Base-by-base conservation (phyloP, 2,888 invertebrate species). In the Cryptosula pallasiana region DNA sequence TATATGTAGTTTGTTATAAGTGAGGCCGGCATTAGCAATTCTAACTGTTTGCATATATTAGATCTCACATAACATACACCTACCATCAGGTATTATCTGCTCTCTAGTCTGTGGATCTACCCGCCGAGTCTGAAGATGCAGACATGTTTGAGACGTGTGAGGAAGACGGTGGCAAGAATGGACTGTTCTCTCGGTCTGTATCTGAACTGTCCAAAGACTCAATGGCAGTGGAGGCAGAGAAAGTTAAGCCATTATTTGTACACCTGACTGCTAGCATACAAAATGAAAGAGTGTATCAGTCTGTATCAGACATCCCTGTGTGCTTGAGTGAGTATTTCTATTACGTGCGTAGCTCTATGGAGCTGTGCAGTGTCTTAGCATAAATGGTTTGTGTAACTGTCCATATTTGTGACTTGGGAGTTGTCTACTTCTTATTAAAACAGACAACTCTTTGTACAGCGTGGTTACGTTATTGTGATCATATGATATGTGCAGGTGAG, bases 401-500 rank as follows among this genome's bases (percentile, higher is more conserved):
- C n/a, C n/a, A n/a, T n/a, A n/a, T n/a, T n/a, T n/a, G n/a, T n/a
- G n/a, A n/a, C n/a, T n/a, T n/a, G n/a, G n/a, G n/a, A n/a, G n/a
- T n/a, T n/a, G n/a, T n/a, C n/a, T n/a, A n/a, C n/a, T n/a, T n/a
- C n/a, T n/a, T n/a, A n/a, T n/a, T n/a, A n/a, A n/a, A n/a, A n/a
- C n/a, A n/a, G n/a, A n/a, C n/a, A n/a, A n/a, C n/a, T n/a, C n/a
- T n/a, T n/a, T n/a, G n/a, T n/a, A n/a, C n/a, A n/a, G n/a, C n/a
- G n/a, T n/a, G n/a, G n/a, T n/a, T n/a, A n/a, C n/a, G n/a, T n/a
- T n/a, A n/a, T n/a, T n/a, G n/a, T n/a, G n/a, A n/a, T n/a, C n/a
- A n/a, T n/a, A n/a, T n/a, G n/a, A n/a, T n/a, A n/a, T n/a, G 5
- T 25, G n/a, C 74, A 82, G 82, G 77, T 73, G 79, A 80, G 35